Base-by-base conservation (phyloP, 2,797 vertebrate genomes). In the Sarcophilus harrisii region DNA sequence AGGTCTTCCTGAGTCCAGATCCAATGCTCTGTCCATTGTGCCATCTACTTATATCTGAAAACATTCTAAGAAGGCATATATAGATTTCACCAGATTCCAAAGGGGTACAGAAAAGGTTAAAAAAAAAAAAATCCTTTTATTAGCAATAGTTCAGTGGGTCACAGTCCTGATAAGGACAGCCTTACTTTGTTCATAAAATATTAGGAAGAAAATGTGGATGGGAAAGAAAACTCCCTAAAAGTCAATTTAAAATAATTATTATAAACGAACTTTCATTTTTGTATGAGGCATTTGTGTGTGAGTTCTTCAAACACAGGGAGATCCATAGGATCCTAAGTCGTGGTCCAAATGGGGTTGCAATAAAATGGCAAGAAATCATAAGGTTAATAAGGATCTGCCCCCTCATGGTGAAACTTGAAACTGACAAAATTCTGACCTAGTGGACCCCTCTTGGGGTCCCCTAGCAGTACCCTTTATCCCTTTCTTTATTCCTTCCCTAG, bases 331-430 rank as follows among this genome's bases (percentile, higher is more conserved):
- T 9, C 38, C 38, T 87, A 87, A 87, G 73, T 87, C 73, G 24
- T 45, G 38, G 45, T 81, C 38, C 11, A 1, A 38, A 81, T 24
- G 21, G 32, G 38, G 24, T 21, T 38, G 45, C 38, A 27, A 27
- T 27, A 54, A 0, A 14, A 6, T 58, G 49, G 24, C 54, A 28
- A 58, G 73, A n/a, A 57, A 18, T 18, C 0, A 0, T 3, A 29
- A 12, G 14, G 38, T 38, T 13, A 3, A 58, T 54, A 1, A 29
- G 54, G 81, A 73, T 94, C 27, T 89, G 89, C 66, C 73, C 2
- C 55, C 27, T 94, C 57, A 13, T 5, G 52, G 91, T 27, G 9
- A 38, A 38, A 52, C 89, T 6, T 8, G 81, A 91, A 60, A 14
- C 10, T 52, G 58, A n/a, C 57, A 32, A 52, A 8, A 0, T 18